Conservation (phyloP, 1,140 invertebrate species). For the Ooceraea biroi region DNA sequence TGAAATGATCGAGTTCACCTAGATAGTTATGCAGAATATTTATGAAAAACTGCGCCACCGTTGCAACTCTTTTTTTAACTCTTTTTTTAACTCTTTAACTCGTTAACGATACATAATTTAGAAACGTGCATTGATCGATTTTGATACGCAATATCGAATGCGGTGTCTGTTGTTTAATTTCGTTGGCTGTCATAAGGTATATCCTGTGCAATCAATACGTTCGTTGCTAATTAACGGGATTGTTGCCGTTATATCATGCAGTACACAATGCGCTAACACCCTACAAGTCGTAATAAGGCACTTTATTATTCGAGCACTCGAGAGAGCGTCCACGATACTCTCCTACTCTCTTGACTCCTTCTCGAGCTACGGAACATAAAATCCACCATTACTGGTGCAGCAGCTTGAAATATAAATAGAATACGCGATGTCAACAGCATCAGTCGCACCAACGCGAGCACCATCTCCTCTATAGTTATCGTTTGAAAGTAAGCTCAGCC, state of each 20-base stretch:
- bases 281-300: slow-evolving; percentile 45
- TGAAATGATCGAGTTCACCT: background rate
- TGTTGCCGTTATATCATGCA: slow-evolving; percentile 8
- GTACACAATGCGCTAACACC: slow-evolving; percentile 29
- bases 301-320: slow-evolving; percentile 41
- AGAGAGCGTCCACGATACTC: slow-evolving; percentile 11
- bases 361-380: slow-evolving; percentile 38
- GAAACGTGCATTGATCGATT: background rate
- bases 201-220: slow-evolving; percentile 16
- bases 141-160: background rate
- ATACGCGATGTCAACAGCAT: slow-evolving; percentile 29
- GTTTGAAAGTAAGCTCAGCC: slow-evolving; percentile 16
- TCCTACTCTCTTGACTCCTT: background rate
- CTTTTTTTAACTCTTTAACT: too few species aligned
- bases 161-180: background rate
- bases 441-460: slow-evolving; percentile 12
- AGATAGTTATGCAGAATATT: too few species aligned
- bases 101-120: too few species aligned
- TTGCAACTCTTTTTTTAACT: too few species aligned
- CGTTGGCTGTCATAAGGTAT: background rate
- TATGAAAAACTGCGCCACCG: too few species aligned
- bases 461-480: slow-evolving; percentile 8
- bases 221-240: slow-evolving; percentile 57
- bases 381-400: slow-evolving; percentile 49
- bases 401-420: slow-evolving; percentile 59